Evolutionary conservation across 2,888 invertebrate genomes (phyloP).

Genomic region (Cerastis leucographa): DNA sequence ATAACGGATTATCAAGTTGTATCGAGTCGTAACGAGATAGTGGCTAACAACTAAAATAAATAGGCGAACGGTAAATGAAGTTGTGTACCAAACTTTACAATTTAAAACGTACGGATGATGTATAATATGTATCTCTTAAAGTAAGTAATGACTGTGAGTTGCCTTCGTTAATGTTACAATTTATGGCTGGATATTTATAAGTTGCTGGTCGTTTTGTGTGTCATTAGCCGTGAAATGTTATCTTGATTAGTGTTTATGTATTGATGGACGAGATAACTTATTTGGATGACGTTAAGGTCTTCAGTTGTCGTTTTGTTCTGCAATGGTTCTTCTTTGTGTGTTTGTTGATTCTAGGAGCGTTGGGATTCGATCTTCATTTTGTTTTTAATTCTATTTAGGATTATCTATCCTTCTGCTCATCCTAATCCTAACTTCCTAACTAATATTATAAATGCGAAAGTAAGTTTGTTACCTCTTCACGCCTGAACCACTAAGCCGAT

Average conservation of each 20-base stretch:
- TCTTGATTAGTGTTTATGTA: slow-evolving; percentile 70
- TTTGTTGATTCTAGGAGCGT: neutral
- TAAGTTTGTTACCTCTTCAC: no score
- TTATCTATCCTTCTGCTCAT: neutral
- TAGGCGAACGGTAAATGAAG: slow-evolving; percentile 87
- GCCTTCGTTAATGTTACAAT: slow-evolving; percentile 80
- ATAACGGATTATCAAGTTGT: slow-evolving; percentile 89
- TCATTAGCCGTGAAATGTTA: slow-evolving; percentile 76
- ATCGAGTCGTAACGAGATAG: slow-evolving; percentile 86
- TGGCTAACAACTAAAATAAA: slow-evolving; percentile 85
- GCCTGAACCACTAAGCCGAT: no score
- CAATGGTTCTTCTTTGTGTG: slow-evolving; percentile 7
- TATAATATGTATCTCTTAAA: slow-evolving; percentile 74
- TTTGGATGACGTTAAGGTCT: slow-evolving; percentile 53
- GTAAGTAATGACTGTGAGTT: slow-evolving; percentile 71
- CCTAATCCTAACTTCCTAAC: no score
- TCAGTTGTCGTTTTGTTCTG: slow-evolving; percentile 23
- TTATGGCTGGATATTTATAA: slow-evolving; percentile 78
- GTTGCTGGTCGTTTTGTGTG: slow-evolving; percentile 71
- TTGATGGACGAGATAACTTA: slow-evolving; percentile 65
- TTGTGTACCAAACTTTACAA: slow-evolving; percentile 76
- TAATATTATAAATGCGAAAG: no score
- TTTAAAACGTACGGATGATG: slow-evolving; percentile 65
- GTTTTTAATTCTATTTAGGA: neutral
- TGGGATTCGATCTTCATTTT: neutral